Evolutionary conservation across 2,888 invertebrate species (phyloP).

Genomic region (Acleris cristana): DNA sequence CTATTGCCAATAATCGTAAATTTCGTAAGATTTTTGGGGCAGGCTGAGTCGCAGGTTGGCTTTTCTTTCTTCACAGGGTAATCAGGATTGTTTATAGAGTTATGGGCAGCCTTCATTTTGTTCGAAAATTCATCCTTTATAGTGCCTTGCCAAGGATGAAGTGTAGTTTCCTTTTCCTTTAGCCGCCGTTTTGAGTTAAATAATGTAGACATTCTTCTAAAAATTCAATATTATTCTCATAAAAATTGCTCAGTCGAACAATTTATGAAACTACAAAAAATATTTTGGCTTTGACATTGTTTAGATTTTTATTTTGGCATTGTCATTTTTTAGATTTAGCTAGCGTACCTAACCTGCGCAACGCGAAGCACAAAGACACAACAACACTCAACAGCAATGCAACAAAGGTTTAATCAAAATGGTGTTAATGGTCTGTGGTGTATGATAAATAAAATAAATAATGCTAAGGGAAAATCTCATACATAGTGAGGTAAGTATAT

Average conservation of each 20-base stretch:
- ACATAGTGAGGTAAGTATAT: no score
- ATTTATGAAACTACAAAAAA: not conserved
- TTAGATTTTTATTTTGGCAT: not conserved
- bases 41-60: constrained; percentile 34
- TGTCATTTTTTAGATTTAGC: not conserved
- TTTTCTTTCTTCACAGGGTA: constrained; percentile 56
- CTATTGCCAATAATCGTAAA: constrained; percentile 69
- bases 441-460: no score
- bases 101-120: constrained; percentile 64
- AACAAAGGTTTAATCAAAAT: no score
- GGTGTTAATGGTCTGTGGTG: no score
- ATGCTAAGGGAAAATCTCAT: no score
- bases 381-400: no score
- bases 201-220: constrained; percentile 37
- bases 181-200: constrained; percentile 46
- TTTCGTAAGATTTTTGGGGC: constrained; percentile 46
- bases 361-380: no score
- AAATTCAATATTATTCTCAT: not conserved
- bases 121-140: constrained; percentile 55
- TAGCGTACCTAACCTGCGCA: no score
- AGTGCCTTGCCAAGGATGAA: constrained; percentile 66
- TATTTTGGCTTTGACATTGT: constrained; percentile 1
- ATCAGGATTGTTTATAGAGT: constrained; percentile 62
- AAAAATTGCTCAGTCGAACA: no score
- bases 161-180: constrained; percentile 45